These are phyloP conservation scores for Siderastrea radians DNA, from an alignment of 92 coral and sea anemone genomes.

Conservation along the genomic window DNA sequence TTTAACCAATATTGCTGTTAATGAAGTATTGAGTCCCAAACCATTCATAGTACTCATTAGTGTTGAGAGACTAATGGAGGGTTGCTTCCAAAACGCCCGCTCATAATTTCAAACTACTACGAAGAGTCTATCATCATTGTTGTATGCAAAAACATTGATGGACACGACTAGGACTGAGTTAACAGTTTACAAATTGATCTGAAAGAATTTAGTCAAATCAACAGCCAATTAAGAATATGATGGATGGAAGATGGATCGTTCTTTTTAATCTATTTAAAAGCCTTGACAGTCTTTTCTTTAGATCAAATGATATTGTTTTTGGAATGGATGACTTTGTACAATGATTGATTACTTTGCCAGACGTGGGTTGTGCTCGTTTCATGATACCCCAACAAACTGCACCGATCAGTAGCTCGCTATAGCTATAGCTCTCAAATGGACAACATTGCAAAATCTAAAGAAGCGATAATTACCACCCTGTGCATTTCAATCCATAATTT, in stretches of 20 bases:
- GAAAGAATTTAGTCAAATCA: neutral
- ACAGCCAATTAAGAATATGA: neutral
- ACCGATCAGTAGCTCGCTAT: too few species aligned
- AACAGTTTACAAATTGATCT: neutral
- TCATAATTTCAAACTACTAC: neutral
- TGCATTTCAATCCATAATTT: too few species aligned
- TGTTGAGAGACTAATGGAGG: neutral
- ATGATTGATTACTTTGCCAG: neutral
- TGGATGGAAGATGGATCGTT: constrained; percentile 9
- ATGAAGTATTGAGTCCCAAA: too few species aligned
- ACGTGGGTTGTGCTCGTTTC: neutral
- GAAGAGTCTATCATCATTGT: neutral
- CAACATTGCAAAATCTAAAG: too few species aligned
- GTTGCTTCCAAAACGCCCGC: neutral
- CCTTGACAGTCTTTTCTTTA: neutral
- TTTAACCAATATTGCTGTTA: too few species aligned
- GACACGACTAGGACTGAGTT: too few species aligned
- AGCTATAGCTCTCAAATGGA: too few species aligned
- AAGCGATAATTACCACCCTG: too few species aligned
- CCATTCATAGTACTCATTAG: neutral
- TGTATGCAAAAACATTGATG: neutral
- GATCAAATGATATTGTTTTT: neutral
- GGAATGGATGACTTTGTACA: neutral
- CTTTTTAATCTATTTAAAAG: neutral
- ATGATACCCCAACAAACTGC: neutral